Base-by-base conservation (phyloP, 2,888 invertebrate species). In the Scaptomyza caliginosa region DNA sequence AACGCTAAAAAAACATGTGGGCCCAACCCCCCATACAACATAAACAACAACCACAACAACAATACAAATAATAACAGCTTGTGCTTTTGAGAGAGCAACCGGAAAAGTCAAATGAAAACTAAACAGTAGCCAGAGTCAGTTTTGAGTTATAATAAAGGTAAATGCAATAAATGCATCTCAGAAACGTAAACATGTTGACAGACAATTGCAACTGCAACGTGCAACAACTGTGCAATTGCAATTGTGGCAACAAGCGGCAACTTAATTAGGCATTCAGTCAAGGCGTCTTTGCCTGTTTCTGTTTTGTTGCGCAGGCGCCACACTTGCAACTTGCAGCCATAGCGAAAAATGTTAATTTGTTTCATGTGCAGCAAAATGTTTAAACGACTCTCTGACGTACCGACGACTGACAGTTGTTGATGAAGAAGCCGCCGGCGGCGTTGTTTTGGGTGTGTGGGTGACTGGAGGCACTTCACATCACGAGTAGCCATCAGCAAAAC, bases 261-360 rank as follows among this genome's bases (percentile, higher is more conserved):
- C 77, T 77, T 83, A 83, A 85, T 83, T 85, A 82, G 74, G 67
- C 79, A 81, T 77, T 67, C 82, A 71, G 73, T 51, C 48, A 42
- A 66, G 65, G 52, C 43, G 36, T 21, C 17, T 39, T 32, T 28
- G 52, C 62, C 17, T 32, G 38, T 17, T 24, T 43, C 48, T 19
- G 23, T 49, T 36, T 63, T 34, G 28, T 39, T 50, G 72, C 84
- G 80, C 84, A 80, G 80, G 80, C 80, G 80, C 80, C 80, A 83
- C 80, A 79, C 63, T 72, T 65, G 72, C n/a, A 59, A 46, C 63
- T 72, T 65, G 72, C n/a, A 59, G 43, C 48, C 48, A 24, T n/a
- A 40, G 36, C 68, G 57, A 74, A 34, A 80, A 80, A 83, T 77
- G 79, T 67, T 79, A 83, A 79, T 74, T 77, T 78, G 55, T 39